Base-by-base conservation (phyloP, 2,113 vertebrate species). In the Lagopus muta region DNA sequence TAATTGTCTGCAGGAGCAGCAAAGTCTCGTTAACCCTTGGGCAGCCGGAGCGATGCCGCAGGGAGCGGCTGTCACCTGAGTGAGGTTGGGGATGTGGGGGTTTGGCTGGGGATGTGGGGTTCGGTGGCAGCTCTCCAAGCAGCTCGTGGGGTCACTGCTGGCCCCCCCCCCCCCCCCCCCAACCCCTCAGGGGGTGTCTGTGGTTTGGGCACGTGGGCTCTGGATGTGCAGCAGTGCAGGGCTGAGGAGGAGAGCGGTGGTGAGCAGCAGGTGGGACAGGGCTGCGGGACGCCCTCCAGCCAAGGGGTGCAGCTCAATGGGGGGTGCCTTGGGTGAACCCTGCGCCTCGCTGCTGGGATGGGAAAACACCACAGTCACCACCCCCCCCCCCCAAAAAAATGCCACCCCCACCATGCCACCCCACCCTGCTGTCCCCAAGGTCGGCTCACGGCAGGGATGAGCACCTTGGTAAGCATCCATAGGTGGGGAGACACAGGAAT, bases 1-100 rank as follows among this genome's bases (percentile, higher is more conserved):
- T 98, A 98, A 98, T 98, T 98, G 97, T 98, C 97, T 98, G 97
- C 97, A 97, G 97, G 97, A 97, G 97, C 97, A 89, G 97, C 97
- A 97, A 97, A 97, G 96, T 97, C 97, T 93, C 93, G 76, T 98
- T 98, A 98, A 98, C 98, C 97, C 97, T 97, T 97, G 97, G 95
- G 66, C 90, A 95, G 96, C 98, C 89, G 77, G 47, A 10, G 47
- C 47, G 20, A 21, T 11, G 47, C 20, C 11, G 47, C 10, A 21
- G 20, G 47, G 47, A 14, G 95, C 24, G 47, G 20, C 22, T 4
- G 14, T 11, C 48, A 57, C 48, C n/a, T 62, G 15, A 8, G 65
- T 6, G 8, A 13, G 19, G 42, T 4, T 45, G 64, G 42, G 27
- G 62, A 42, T 17, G 32, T 42, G 42, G 42, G 42, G 42, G 36